phyloP scores from a whole-genome alignment of 2,888 invertebrate genomes.

The Silvanus unidentatus region DNA sequence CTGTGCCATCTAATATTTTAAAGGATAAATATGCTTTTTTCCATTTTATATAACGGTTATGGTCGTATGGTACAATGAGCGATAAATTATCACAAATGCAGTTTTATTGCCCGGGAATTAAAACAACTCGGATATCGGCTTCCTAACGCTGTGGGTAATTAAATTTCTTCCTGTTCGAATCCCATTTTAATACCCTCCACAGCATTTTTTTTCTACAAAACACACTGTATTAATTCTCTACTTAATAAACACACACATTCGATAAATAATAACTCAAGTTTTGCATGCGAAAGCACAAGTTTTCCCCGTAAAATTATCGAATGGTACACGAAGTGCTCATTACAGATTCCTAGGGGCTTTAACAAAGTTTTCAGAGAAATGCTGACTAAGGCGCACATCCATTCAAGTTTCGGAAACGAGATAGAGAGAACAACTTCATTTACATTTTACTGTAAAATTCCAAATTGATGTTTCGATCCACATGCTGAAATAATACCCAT shows the following conservation, averaged over 20 bases:
- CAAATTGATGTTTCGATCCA: neutral
- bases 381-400: slow-evolving; percentile 18
- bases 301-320: slow-evolving; percentile 38
- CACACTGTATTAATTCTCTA: no score
- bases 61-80: slow-evolving; percentile 10
- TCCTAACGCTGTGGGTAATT: no score
- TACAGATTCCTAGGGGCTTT: slow-evolving; percentile 36
- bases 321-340: slow-evolving; percentile 34
- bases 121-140: slow-evolving; percentile 31
- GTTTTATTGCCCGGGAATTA: slow-evolving; percentile 34
- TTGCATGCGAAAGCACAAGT: slow-evolving; percentile 37
- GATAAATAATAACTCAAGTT: slow-evolving; percentile 34
- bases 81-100: slow-evolving; percentile 36
- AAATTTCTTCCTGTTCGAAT: no score
- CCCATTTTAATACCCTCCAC: no score
- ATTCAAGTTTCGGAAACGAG: slow-evolving; percentile 5
- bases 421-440: slow-evolving; percentile 4
- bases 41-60: neutral
- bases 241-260: slow-evolving; percentile 4
- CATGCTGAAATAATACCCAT: neutral
- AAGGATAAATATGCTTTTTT: neutral
- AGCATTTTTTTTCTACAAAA: no score
- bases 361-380: slow-evolving; percentile 21
- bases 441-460: neutral
- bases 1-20: slow-evolving; percentile 1